A percentile compares a stretch with the other conserved stretches of the same genome.
These are phyloP conservation scores for Arion vulgaris DNA, from an alignment of 1,140 invertebrate species.

Conservation along the genomic window DNA sequence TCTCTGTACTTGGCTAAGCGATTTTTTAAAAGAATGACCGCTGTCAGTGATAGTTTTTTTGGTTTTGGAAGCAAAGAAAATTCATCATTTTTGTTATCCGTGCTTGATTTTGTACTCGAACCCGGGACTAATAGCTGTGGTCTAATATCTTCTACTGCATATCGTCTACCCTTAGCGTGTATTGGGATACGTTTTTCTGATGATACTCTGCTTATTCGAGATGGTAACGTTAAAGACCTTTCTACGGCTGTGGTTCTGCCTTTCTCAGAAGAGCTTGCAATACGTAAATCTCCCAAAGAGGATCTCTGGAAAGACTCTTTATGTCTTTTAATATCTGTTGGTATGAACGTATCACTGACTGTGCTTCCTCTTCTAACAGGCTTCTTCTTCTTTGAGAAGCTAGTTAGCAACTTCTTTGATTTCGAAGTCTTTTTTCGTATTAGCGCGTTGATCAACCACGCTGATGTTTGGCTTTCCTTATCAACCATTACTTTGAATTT, in stretches of 20 bases:
- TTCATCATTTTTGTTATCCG: neutral
- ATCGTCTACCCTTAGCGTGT: neutral
- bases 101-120: neutral
- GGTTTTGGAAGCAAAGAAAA: conserved; percentile 23
- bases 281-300: conserved; percentile 10
- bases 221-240: neutral
- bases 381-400: conserved; percentile 22
- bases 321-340: neutral
- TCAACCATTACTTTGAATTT: neutral
- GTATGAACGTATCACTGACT: conserved; percentile 20
- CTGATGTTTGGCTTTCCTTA: conserved; percentile 27
- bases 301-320: conserved; percentile 5
- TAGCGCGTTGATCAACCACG: conserved; percentile 17
- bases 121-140: neutral
- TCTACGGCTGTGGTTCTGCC: neutral
- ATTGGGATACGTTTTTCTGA: neutral
- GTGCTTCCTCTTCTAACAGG: neutral
- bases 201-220: neutral
- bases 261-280: neutral
- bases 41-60: conserved; percentile 41
- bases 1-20: conserved; percentile 41
- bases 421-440: conserved; percentile 1
- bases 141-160: neutral
- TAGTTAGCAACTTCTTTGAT: neutral
- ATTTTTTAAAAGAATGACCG: conserved; percentile 47